These are phyloP conservation scores for Rafetus swinhoei DNA, from an alignment of 2,113 vertebrate species.

Conservation along the genomic window DNA sequence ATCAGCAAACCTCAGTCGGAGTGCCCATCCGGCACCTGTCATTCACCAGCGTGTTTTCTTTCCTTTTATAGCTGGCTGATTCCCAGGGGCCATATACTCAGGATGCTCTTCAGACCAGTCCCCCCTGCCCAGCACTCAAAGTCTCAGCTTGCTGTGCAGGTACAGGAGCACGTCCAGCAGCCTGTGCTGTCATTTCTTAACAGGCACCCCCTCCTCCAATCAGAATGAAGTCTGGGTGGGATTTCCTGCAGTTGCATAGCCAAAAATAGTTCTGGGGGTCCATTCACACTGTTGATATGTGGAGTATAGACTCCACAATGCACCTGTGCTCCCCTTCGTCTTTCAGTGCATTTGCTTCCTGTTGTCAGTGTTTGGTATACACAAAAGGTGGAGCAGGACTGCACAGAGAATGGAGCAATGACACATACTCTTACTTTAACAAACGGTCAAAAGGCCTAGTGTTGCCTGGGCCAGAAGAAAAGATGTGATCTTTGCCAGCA, in stretches of 20 bases:
- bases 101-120: not conserved
- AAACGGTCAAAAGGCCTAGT: not conserved
- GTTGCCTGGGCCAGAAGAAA: accelerated
- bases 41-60: not conserved
- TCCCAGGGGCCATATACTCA: not conserved
- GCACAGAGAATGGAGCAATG: not conserved
- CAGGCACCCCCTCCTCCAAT: too few species aligned
- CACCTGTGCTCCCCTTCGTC: not conserved
- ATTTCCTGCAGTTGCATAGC: not conserved
- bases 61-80: not conserved
- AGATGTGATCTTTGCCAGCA: accelerated
- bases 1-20: accelerated
- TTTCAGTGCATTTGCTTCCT: not conserved
- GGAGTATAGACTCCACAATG: not conserved
- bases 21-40: not conserved
- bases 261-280: not conserved
- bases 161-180: too few species aligned
- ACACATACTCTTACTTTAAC: not conserved
- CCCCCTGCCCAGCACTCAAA: not conserved
- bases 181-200: not conserved
- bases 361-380: not conserved
- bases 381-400: not conserved
- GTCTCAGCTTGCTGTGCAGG: not conserved
- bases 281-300: not conserved
- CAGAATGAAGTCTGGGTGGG: not conserved